Conservation (phyloP, 2,888 invertebrate genomes). For the Drosophila sordidula region DNA sequence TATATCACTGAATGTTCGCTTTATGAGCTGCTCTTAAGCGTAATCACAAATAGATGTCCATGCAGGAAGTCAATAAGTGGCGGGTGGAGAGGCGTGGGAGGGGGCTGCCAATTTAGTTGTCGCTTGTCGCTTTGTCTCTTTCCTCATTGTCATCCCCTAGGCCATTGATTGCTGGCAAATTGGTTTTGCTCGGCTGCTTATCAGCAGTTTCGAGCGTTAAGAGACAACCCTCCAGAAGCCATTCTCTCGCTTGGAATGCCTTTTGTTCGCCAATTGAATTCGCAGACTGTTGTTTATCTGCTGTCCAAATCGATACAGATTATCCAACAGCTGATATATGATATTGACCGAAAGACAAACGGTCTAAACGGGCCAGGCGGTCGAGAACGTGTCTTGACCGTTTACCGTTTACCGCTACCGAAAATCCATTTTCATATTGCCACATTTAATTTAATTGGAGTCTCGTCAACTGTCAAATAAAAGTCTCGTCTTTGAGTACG, state of each 20-base stretch:
- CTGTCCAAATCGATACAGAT: constrained; percentile 39
- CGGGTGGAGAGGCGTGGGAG: background rate
- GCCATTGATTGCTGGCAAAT: constrained; percentile 29
- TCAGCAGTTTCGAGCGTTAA: constrained; percentile 21
- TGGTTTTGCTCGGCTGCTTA: constrained; percentile 34
- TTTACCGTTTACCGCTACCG: constrained; percentile 3
- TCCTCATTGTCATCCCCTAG: background rate
- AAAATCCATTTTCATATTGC: constrained; percentile 23
- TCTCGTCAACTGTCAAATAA: constrained; percentile 1
- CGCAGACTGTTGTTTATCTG: constrained; percentile 31
- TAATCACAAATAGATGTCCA: constrained; percentile 28
- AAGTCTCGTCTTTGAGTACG: constrained; percentile 38
- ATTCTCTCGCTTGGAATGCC: constrained; percentile 15
- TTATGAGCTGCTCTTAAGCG: constrained; percentile 43
- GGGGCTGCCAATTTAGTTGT: background rate
- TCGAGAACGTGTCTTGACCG: constrained; percentile 14
- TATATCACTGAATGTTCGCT: constrained; percentile 51
- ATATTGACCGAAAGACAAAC: constrained; percentile 8
- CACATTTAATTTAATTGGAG: constrained; percentile 24
- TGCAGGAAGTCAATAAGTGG: constrained; percentile 15
- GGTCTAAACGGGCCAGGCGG: background rate
- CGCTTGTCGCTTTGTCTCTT: constrained; percentile 12
- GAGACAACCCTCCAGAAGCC: constrained; percentile 1
- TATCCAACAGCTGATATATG: constrained; percentile 38
- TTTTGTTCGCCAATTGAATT: constrained; percentile 46